Base-by-base conservation (phyloP, 2,888 invertebrate genomes). In the Leucozona laternaria region DNA sequence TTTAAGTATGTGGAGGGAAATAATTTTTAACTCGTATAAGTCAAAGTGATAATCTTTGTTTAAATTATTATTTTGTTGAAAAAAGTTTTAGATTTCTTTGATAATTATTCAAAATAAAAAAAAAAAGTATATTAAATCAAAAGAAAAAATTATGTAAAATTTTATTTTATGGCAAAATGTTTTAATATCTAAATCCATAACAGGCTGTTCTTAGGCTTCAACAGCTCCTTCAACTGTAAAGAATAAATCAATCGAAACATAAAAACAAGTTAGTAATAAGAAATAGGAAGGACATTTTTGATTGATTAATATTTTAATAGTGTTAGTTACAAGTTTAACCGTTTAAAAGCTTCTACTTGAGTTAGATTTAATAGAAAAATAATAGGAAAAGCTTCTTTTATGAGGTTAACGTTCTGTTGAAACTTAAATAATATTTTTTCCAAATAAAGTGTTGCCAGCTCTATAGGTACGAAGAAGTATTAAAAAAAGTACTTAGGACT, bases 161-260 rank as follows among this genome's bases (percentile, higher is more conserved):
- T 66, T 76, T 70, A 8, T 76, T 66, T 28, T 48, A 48, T 79
- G 40, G 20, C 45, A 48, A 66, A 66, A 66, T 75, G 70, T 64
- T 78, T 70, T 55, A 57, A 68, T 15, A 86, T 79, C 85, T 88
- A 88, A 88, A 87, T 89, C 89, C 88, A 83, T 88, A 88, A 89
- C 88, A 88, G 89, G 88, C 87, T 88, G 89, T 88, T 88, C 90
- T 90, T 91, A 91, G 91, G 91, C 91, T 89, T 91, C 92, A 91
- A 91, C 91, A 90, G 91, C 91, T 90, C 91, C 91, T 58, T 70
- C 85, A 91, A 91, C 92, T 92, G 92, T 90, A 92, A 92, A 91
- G 91, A 92, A 90, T 92, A 91, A 68, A 92, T 91, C 90, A 91
- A 91, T 91, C 90, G 90, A 91, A 91, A 91, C 81, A 89, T 90